Evolutionary conservation across 2,797 vertebrate genomes (phyloP).

Genomic region (Rhinoraja longicauda): DNA sequence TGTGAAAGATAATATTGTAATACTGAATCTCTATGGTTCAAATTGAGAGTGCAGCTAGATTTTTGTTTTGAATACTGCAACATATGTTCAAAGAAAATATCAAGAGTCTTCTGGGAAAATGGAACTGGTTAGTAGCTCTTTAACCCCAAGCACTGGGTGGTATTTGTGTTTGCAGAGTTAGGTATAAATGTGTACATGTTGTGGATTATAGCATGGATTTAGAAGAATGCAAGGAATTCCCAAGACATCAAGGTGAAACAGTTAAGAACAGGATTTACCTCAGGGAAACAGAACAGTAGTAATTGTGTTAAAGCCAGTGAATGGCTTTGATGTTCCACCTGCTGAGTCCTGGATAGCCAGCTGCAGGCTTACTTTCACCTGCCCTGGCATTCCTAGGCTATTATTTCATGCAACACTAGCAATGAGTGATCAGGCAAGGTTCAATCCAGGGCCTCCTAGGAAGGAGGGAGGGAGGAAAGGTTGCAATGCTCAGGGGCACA

Average conservation of each 20-base stretch:
- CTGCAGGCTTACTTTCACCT: conserved; percentile 34
- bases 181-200: background rate
- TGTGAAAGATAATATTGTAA: background rate
- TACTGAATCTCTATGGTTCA: background rate
- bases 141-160: conserved; percentile 11
- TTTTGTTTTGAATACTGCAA: background rate
- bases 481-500: background rate
- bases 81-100: background rate
- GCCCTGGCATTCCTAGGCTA: conserved; percentile 5
- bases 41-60: background rate
- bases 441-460: background rate
- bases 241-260: conserved; percentile 32
- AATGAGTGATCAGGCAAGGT: conserved; percentile 21
- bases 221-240: conserved; percentile 26
- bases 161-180: background rate
- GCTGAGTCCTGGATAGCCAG: background rate
- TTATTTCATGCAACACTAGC: conserved; percentile 16
- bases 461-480: background rate
- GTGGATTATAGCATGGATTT: conserved; percentile 16
- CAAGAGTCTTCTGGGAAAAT: background rate
- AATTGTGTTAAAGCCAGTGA: background rate
- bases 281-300: conserved; percentile 30
- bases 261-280: conserved; percentile 27
- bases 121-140: background rate
- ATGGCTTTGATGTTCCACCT: conserved; percentile 31